A percentile compares a stretch with the other conserved stretches of the same genome.
phyloP scores from a whole-genome alignment of 2,888 invertebrate species.

The Ormyrus labotus region DNA sequence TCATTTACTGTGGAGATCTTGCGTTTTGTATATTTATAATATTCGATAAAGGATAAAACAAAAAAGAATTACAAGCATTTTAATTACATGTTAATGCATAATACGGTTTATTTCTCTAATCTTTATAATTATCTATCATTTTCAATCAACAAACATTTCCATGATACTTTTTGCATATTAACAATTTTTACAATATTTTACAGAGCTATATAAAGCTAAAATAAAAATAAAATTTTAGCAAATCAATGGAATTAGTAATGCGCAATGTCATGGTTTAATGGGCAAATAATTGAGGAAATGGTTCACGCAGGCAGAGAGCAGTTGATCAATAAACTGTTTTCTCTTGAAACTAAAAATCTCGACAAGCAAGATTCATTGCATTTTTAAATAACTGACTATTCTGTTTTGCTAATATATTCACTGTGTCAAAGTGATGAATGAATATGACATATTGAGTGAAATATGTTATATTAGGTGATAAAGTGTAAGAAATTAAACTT shows the following conservation, averaged over 20 bases:
- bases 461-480: constrained; percentile 35
- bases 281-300: constrained; percentile 38
- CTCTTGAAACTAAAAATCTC: constrained; percentile 36
- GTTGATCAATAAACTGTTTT: constrained; percentile 53
- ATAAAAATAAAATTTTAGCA: constrained; percentile 44
- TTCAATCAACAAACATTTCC: constrained; percentile 49
- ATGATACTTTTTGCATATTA: constrained; percentile 36
- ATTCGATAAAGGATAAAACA: constrained; percentile 39
- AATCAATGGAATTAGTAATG: constrained; percentile 43
- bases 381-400: constrained; percentile 30
- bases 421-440: constrained; percentile 40
- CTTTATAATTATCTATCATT: constrained; percentile 31
- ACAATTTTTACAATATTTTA: constrained; percentile 29
- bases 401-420: constrained; percentile 34
- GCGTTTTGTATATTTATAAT: not conserved
- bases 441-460: constrained; percentile 34
- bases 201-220: constrained; percentile 34
- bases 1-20: constrained; percentile 11
- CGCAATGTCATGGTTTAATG: constrained; percentile 11
- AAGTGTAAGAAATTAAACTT: constrained; percentile 27
- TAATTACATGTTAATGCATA: constrained; percentile 39
- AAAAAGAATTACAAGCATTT: constrained; percentile 44
- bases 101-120: constrained; percentile 29
- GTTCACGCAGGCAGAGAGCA: constrained; percentile 45
- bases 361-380: constrained; percentile 55